Base-by-base conservation (phyloP, 2,888 invertebrate species). In the Crossocerus cetratus region DNA sequence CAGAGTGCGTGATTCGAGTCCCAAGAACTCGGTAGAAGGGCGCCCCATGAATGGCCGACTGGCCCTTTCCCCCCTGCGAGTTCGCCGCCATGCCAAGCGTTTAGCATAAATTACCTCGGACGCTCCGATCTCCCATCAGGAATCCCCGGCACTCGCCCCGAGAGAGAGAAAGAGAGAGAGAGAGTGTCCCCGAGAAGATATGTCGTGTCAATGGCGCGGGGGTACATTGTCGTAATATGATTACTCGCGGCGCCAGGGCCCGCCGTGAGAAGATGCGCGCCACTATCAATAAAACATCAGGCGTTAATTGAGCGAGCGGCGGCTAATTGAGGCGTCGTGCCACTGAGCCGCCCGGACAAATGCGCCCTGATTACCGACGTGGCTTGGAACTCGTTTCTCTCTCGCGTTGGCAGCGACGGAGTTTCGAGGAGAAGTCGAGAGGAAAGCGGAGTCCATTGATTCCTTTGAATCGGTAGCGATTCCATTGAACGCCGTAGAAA, bases 1-100 rank as follows among this genome's bases (percentile, higher is more conserved):
- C n/a, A n/a, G 80, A 76, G 84, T 85, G 85, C 86, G 85, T 86
- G 86, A 83, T 85, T 85, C 86, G 86, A 86, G 81, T 85, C 82
- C 82, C 83, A 82, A 74, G 74, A 67, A 78, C 76, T 63, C 72
- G 72, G 64, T 76, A 74, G 78, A 76, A 76, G 74, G 77, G 76
- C 71, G 72, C 74, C 78, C 78, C 72, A 77, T 80, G 77, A 76
- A 76, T 72, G 77, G 79, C 75, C 67, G 73, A 71, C 69, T 76
- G 72, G 73, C 66, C 66, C 69, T 58, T 74, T 67, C 56, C 59
- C 76, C 69, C 63, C 82, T 77, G 81, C 80, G 76, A 77, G 79
- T 81, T 76, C 79, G 67, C 69, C 72, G 78, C 78, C 80, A 83
- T 16, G 49, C 83, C 78, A 79, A 84, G 72, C 84, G 82, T 84